These are phyloP conservation scores for Xiphophorus couchianus DNA, from an alignment of 2,113 vertebrate genomes.

Conservation along the genomic window DNA sequence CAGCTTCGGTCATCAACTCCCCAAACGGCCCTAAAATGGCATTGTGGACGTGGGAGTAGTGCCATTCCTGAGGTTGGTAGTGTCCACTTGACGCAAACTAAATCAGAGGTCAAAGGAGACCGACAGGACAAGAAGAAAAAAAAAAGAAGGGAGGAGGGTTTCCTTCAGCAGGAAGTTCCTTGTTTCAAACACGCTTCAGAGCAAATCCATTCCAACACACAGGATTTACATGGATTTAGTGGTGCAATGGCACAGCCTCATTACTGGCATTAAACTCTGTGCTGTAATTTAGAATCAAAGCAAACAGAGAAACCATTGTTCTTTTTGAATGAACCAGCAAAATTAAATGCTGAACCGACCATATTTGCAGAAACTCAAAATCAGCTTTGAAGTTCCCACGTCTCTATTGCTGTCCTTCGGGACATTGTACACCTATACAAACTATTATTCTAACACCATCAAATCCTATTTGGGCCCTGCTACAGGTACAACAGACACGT, in stretches of 20 bases:
- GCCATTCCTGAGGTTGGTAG: conserved; percentile 87
- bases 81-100: conserved; percentile 87
- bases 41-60: conserved; percentile 82
- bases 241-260: conserved; percentile 87
- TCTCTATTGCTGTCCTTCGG: conserved; percentile 7
- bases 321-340: conserved; percentile 11
- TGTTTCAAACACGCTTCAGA: conserved; percentile 68
- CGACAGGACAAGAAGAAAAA: conserved; percentile 67
- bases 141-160: conserved; percentile 70
- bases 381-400: conserved; percentile 9
- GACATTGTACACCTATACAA: conserved; percentile 3
- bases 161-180: conserved; percentile 80
- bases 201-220: conserved; percentile 77
- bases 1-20: conserved; percentile 91
- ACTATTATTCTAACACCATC: background rate
- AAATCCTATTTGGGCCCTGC: conserved; percentile 4
- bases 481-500: conserved; percentile 27
- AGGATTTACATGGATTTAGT: conserved; percentile 88
- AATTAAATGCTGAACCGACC: conserved; percentile 6
- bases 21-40: conserved; percentile 89
- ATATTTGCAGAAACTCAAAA: background rate
- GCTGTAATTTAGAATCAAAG: conserved; percentile 36
- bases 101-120: conserved; percentile 82
- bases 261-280: conserved; percentile 40
- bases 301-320: conserved; percentile 46